Base-by-base conservation (phyloP, 2,797 vertebrate species). In the Chromis chromis region DNA sequence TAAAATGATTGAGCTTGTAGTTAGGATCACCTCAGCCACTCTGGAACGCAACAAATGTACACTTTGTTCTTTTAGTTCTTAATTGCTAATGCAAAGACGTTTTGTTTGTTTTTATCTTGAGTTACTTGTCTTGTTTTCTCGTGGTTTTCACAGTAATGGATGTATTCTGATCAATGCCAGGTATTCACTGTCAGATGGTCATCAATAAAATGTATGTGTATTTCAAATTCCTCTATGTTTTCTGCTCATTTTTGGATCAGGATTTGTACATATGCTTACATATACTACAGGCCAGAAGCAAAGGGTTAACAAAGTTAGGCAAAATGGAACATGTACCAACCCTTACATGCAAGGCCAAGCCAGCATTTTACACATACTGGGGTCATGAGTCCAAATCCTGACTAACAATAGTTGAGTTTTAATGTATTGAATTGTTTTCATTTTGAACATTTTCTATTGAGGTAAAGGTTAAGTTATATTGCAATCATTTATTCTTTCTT, bases 121-220 rank as follows among this genome's bases (percentile, higher is more conserved):
- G 25, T 84, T 85, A 46, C 66, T 62, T 82, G 84, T 86, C 78
- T 81, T 84, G 76, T 76, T 83, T 61, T 88, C 46, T 74, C 74
- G 64, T 79, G 74, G 39, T 91, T 86, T 85, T 78, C 78, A 85
- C 72, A 86, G 58, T 86, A 83, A 82, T 79, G 70, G 52, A 52
- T 91, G 89, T 89, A 81, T 84, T 92, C 84, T 79, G 79, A 87
- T 86, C 77, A 83, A 89, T 91, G 79, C 90, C 89, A 89, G 88
- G 77, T 89, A 88, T 88, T 85, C 85, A 91, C 84, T 83, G 70
- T 87, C 86, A 86, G 77, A 91, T 72, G 89, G 86, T 93, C 92
- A 93, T 87, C 87, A 94, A 94, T 94, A 94, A 95, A 94, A 85
- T 78, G 25, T 88, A 78, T 63, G 75, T 92, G 87, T 91, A 92